These are phyloP conservation scores for Oscheius sp. DNA, from an alignment of 1,140 invertebrate genomes.

Conservation along the genomic window DNA sequence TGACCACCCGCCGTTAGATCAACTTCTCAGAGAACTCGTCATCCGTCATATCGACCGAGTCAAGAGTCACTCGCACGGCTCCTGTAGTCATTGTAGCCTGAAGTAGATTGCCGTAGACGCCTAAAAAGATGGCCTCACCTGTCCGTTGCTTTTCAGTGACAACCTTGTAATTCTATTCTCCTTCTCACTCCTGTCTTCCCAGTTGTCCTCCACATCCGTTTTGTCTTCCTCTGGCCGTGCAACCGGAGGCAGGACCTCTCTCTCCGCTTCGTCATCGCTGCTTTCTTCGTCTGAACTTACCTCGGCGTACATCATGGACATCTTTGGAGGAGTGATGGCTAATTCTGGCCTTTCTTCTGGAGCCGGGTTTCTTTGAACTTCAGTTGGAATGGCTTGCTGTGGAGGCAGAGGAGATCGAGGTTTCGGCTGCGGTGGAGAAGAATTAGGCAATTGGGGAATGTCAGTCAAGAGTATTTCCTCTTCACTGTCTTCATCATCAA, in stretches of 20 bases:
- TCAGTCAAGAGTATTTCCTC: no score
- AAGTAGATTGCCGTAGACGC: neutral
- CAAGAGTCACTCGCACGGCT: neutral
- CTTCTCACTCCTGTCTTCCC: neutral
- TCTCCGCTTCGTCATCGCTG: neutral
- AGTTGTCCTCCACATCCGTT: neutral
- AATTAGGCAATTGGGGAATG: no score
- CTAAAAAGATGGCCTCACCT: neutral
- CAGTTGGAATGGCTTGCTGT: neutral
- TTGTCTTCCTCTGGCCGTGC: neutral
- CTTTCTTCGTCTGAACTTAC: neutral
- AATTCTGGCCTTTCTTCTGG: no score
- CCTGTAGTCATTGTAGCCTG: slow-evolving; percentile 1
- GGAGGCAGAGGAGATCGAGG: neutral
- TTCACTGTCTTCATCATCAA: neutral
- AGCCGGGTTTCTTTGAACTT: neutral
- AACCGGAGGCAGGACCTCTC: neutral
- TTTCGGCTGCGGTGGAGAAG: neutral
- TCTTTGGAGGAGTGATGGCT: no score
- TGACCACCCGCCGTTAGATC: neutral
- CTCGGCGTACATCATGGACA: neutral
- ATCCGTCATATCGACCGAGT: neutral
- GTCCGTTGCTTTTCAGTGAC: slow-evolving; percentile 1
- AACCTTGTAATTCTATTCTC: neutral
- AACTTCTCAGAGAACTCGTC: slow-evolving; percentile 1